A percentile compares a stretch with the other conserved stretches of the same genome.
Conservation (phyloP, 2,797 vertebrate species). For the Chelidonichthys spinosus region DNA sequence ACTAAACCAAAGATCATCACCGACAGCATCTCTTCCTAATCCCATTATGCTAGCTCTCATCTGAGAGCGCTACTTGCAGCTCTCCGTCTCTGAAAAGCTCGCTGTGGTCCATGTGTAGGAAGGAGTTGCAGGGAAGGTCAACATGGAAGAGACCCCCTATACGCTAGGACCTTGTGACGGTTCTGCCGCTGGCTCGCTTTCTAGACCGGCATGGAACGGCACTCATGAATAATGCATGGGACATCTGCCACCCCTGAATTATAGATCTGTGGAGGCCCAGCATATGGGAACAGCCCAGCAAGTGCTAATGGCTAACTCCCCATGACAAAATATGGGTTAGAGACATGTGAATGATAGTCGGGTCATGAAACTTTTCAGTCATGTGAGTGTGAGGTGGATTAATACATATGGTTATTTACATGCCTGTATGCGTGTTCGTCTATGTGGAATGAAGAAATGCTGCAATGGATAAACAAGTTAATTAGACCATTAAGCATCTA, state of each 20-base stretch:
- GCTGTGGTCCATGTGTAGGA: constrained; percentile 40
- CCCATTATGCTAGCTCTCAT: constrained; percentile 19
- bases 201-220: constrained; percentile 74
- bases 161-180: constrained; percentile 70
- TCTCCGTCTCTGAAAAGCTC: constrained; percentile 30
- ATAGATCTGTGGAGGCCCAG: constrained; percentile 84
- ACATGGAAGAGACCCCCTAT: constrained; percentile 65
- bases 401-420: constrained; percentile 66
- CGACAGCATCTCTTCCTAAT: constrained; percentile 15
- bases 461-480: constrained; percentile 8
- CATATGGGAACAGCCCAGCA: constrained; percentile 83
- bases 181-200: constrained; percentile 66
- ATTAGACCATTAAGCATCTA: constrained; percentile 28
- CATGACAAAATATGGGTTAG: constrained; percentile 80
- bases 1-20: constrained; percentile 12
- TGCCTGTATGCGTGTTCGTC: constrained; percentile 30
- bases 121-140: constrained; percentile 63
- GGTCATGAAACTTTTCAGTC: constrained; percentile 67
- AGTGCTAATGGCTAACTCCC: constrained; percentile 83
- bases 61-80: constrained; percentile 25
- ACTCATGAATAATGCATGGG: constrained; percentile 85
- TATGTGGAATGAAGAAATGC: constrained; percentile 17
- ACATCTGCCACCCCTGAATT: constrained; percentile 89
- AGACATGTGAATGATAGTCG: constrained; percentile 71
- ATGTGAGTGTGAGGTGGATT: constrained; percentile 51